Evolutionary conservation across 64 coral and sea anemone genomes (phyloP).

Genomic region (Montipora efflorescens): DNA sequence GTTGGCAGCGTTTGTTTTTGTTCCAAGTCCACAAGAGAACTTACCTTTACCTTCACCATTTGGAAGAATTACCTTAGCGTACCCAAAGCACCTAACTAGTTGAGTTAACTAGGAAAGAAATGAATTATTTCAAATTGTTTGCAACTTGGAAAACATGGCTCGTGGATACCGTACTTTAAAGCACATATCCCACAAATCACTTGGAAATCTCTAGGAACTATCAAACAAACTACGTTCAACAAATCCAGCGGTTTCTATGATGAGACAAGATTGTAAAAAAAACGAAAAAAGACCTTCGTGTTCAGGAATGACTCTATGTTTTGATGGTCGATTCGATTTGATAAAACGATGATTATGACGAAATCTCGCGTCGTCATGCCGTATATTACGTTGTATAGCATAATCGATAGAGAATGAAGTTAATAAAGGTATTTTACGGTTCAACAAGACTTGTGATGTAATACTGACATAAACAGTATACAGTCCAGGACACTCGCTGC

Average conservation of each 20-base stretch:
- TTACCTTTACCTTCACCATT: constrained; percentile 35
- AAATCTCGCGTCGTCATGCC: too few relatives aligned
- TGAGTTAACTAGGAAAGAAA: not conserved
- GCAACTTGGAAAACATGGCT: not conserved
- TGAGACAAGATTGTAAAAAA: not conserved
- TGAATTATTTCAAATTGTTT: not conserved
- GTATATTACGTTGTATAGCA: too few relatives aligned
- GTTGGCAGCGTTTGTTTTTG: not conserved
- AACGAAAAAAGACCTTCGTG: too few relatives aligned
- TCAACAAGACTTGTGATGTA: too few relatives aligned
- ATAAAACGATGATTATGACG: too few relatives aligned
- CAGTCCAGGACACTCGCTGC: too few relatives aligned
- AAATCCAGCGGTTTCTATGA: not conserved
- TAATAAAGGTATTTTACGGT: too few relatives aligned
- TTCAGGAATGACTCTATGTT: too few relatives aligned
- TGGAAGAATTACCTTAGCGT: not conserved
- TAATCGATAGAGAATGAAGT: too few relatives aligned
- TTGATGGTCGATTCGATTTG: too few relatives aligned
- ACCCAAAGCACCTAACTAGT: not conserved
- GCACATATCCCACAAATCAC: constrained; percentile 1
- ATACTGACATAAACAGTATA: too few relatives aligned
- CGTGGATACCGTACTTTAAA: too few relatives aligned
- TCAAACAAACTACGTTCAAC: not conserved
- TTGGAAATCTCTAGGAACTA: not conserved
- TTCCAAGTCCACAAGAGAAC: not conserved